A percentile compares a stretch with the other conserved stretches of the same genome.
Conservation (phyloP, 2,888 invertebrate species). For the Rotaria socialis region DNA sequence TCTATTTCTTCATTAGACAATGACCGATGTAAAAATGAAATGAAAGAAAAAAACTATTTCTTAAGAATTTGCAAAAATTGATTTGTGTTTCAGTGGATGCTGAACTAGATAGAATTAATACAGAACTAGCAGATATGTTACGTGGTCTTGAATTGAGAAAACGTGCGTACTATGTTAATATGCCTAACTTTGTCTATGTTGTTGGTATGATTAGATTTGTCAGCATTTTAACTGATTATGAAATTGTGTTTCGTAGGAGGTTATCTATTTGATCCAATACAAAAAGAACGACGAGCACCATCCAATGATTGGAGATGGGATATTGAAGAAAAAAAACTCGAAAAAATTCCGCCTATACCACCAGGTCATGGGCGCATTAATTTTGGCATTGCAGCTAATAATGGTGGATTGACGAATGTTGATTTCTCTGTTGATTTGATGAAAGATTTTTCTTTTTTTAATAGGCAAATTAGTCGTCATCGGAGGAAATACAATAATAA, state of each 20-base stretch:
- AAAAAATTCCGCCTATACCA: constrained; percentile 21
- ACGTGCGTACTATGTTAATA: constrained; percentile 30
- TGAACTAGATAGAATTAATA: constrained; percentile 21
- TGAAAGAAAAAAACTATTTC: background rate
- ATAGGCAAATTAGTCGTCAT: background rate
- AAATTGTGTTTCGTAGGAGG: background rate
- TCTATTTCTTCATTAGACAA: background rate
- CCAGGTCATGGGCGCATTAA: constrained; percentile 30
- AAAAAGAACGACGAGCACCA: constrained; percentile 1
- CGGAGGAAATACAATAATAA: constrained; percentile 14
- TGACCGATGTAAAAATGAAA: background rate
- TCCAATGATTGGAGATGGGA: constrained; percentile 19
- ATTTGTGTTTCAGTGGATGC: background rate
- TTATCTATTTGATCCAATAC: constrained; percentile 28
- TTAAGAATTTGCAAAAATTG: background rate
- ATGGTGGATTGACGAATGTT: background rate
- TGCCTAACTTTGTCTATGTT: background rate
- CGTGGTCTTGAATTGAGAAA: constrained; percentile 23
- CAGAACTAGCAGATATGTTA: background rate
- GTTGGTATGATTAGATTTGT: background rate
- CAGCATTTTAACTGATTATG: background rate
- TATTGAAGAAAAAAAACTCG: constrained; percentile 17
- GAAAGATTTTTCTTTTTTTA: background rate
- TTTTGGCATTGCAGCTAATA: constrained; percentile 34
- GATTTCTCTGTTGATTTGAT: background rate